These are phyloP conservation scores for Pocillopora meandrina DNA, from an alignment of 92 coral and sea anemone genomes.

Conservation along the genomic window DNA sequence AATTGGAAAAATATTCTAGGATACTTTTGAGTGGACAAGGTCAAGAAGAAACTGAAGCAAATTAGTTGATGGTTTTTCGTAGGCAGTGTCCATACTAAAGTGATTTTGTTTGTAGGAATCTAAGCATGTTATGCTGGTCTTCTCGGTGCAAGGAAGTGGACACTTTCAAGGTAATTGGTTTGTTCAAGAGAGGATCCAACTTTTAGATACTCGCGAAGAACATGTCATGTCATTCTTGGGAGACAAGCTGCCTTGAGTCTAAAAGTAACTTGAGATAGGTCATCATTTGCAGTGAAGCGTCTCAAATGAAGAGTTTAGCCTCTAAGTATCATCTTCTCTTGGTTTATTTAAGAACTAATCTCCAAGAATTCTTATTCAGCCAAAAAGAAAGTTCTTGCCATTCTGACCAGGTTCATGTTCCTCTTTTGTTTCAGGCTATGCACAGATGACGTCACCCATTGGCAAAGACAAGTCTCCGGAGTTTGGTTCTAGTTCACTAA, in stretches of 20 bases:
- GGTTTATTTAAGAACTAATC: too few relatives aligned
- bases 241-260: too few relatives aligned
- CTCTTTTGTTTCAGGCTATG: conserved; percentile 63
- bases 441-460: conserved; percentile 93
- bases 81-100: background rate
- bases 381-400: background rate
- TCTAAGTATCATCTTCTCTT: too few relatives aligned
- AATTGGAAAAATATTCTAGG: too few relatives aligned
- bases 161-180: conserved; percentile 83
- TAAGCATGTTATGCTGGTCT: conserved; percentile 85
- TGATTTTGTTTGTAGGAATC: conserved; percentile 71
- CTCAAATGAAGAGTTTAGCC: too few relatives aligned
- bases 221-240: too few relatives aligned
- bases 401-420: background rate
- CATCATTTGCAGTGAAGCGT: too few relatives aligned
- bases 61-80: background rate
- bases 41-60: background rate
- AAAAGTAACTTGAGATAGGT: too few relatives aligned
- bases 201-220: too few relatives aligned
- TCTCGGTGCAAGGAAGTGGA: conserved; percentile 99
- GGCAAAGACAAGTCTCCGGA: conserved; percentile 97
- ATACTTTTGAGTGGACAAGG: too few relatives aligned
- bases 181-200: background rate
- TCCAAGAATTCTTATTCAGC: too few relatives aligned
- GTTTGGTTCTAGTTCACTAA: conserved; percentile 92